These are phyloP conservation scores for Cheilosia vulpina DNA, from an alignment of 2,888 invertebrate genomes.

Conservation along the genomic window DNA sequence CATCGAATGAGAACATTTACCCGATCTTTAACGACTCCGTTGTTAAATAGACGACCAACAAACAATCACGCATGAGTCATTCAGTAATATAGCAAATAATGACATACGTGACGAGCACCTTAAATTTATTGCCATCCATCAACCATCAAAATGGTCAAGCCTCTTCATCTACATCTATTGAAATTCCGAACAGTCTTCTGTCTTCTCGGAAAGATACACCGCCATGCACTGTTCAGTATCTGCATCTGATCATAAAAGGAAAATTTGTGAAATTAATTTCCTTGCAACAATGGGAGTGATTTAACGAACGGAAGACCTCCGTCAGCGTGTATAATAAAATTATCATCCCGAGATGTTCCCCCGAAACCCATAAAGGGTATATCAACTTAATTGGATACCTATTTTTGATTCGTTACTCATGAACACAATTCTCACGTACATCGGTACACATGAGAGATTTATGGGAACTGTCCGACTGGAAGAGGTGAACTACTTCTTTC, in stretches of 20 bases:
- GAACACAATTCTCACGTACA: slow-evolving; percentile 52
- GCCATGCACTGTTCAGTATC: slow-evolving; percentile 1
- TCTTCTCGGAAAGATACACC: slow-evolving; percentile 46
- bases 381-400: slow-evolving; percentile 39
- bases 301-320: slow-evolving; percentile 48
- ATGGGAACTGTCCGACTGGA: slow-evolving; percentile 17
- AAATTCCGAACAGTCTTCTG: slow-evolving; percentile 37
- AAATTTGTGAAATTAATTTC: slow-evolving; percentile 73
- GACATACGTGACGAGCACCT: slow-evolving; percentile 71
- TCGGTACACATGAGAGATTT: slow-evolving; percentile 29
- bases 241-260: slow-evolving; percentile 36
- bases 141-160: slow-evolving; percentile 47
- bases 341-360: slow-evolving; percentile 51
- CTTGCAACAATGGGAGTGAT: slow-evolving; percentile 47
- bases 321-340: slow-evolving; percentile 58
- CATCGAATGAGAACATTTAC: slow-evolving; percentile 21
- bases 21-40: slow-evolving; percentile 53
- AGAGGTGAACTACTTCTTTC: slow-evolving; percentile 60
- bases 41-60: slow-evolving; percentile 61
- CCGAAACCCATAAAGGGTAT: slow-evolving; percentile 50
- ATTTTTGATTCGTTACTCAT: slow-evolving; percentile 30
- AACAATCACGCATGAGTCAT: slow-evolving; percentile 67
- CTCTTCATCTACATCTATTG: slow-evolving; percentile 20
- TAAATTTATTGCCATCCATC: slow-evolving; percentile 70
- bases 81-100: slow-evolving; percentile 71